Conservation (phyloP, 2,113 vertebrate species). For the Erpornis zantholeuca region DNA sequence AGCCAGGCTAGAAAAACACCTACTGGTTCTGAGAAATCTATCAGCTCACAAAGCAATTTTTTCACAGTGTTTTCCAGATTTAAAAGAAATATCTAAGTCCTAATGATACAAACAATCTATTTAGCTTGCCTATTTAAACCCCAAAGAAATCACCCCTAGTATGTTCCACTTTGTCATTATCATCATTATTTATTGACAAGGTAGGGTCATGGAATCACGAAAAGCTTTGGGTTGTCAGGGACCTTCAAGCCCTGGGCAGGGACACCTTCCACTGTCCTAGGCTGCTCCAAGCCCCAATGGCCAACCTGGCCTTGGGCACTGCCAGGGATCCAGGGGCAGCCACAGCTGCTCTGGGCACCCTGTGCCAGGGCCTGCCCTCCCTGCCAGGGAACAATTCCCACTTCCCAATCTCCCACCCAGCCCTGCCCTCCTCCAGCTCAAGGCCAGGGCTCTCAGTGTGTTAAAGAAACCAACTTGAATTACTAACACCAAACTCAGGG, state of each 20-base stretch:
- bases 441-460: neutral
- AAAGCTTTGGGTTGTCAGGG: neutral
- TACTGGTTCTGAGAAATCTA: neutral
- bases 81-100: neutral
- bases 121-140: neutral
- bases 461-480: neutral
- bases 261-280: neutral
- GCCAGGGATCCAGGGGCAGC: neutral
- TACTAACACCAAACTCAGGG: neutral
- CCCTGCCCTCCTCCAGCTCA: neutral
- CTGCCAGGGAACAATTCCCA: neutral
- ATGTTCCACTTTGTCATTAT: neutral
- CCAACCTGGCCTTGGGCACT: neutral
- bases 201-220: neutral
- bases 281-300: neutral
- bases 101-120: neutral
- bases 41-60: neutral
- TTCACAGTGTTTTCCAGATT: neutral
- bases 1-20: neutral
- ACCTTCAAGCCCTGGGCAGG: fast-evolving
- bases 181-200: neutral
- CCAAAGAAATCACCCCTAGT: fast-evolving
- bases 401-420: fast-evolving
- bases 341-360: neutral
- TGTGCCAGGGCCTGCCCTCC: neutral